Evolutionary conservation across 2,888 invertebrate genomes (phyloP).

Genomic region (Pheosia tremula): DNA sequence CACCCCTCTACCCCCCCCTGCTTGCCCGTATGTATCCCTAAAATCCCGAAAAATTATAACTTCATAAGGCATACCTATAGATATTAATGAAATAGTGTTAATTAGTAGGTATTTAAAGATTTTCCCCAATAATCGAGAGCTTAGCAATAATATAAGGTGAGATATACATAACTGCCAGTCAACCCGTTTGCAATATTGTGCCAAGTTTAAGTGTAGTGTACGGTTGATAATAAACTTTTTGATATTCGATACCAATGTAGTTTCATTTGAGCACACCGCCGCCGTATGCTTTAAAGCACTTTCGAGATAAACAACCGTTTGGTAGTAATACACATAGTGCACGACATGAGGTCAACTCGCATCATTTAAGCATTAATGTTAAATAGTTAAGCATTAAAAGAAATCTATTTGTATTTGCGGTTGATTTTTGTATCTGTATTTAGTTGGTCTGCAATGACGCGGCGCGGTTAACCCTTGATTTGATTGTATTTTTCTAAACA

Average conservation of each 20-base stretch:
- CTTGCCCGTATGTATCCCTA: too few species aligned
- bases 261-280: constrained; percentile 50
- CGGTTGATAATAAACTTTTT: constrained; percentile 77
- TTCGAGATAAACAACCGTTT: too few species aligned
- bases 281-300: constrained; percentile 10
- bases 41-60: background rate
- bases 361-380: too few species aligned
- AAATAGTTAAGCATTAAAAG: too few species aligned
- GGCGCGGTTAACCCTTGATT: too few species aligned
- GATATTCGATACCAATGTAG: constrained; percentile 58
- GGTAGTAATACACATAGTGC: too few species aligned
- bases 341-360: too few species aligned
- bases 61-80: constrained; percentile 24
- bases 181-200: constrained; percentile 67
- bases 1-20: too few species aligned
- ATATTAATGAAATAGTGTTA: constrained; percentile 17
- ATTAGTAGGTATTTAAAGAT: constrained; percentile 16
- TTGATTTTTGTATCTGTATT: too few species aligned
- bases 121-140: constrained; percentile 42
- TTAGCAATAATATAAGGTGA: constrained; percentile 43
- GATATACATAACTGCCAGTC: constrained; percentile 49
- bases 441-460: too few species aligned
- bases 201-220: constrained; percentile 68
- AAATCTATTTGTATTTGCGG: too few species aligned
- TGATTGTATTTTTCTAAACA: too few species aligned